phyloP scores from a whole-genome alignment of 2,888 invertebrate species.

The Amiota mariae region DNA sequence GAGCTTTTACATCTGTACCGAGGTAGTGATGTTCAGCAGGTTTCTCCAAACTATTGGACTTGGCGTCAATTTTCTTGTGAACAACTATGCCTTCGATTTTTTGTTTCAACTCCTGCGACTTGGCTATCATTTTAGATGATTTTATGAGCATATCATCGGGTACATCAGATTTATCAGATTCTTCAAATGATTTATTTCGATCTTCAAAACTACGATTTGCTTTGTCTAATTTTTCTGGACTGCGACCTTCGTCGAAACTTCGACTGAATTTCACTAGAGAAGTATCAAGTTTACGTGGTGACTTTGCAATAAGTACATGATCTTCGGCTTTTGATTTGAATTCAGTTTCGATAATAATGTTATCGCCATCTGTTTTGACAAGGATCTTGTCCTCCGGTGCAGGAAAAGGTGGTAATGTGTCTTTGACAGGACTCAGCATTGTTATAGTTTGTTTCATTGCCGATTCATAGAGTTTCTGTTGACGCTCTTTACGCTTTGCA shows the following conservation, averaged over 20 bases:
- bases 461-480: conserved; percentile 84
- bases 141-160: conserved; percentile 75
- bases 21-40: conserved; percentile 78
- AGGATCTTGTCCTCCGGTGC: conserved; percentile 83
- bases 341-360: conserved; percentile 82
- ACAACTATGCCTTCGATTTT: conserved; percentile 79
- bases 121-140: conserved; percentile 77
- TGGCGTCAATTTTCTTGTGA: conserved; percentile 78
- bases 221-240: conserved; percentile 76
- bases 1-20: conserved; percentile 79
- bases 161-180: conserved; percentile 77
- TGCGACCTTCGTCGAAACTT: conserved; percentile 79
- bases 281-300: conserved; percentile 81
- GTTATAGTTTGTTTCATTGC: conserved; percentile 85
- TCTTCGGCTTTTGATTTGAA: conserved; percentile 84
- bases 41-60: conserved; percentile 81
- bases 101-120: conserved; percentile 78
- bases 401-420: conserved; percentile 81
- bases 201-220: conserved; percentile 80
- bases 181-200: conserved; percentile 78
- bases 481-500: conserved; percentile 82
- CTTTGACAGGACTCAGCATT: conserved; percentile 83
- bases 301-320: conserved; percentile 84
- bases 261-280: conserved; percentile 78
- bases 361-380: conserved; percentile 82